These are phyloP conservation scores for Eupristina koningsbergeri DNA, from an alignment of 1,140 invertebrate genomes.

Conservation along the genomic window DNA sequence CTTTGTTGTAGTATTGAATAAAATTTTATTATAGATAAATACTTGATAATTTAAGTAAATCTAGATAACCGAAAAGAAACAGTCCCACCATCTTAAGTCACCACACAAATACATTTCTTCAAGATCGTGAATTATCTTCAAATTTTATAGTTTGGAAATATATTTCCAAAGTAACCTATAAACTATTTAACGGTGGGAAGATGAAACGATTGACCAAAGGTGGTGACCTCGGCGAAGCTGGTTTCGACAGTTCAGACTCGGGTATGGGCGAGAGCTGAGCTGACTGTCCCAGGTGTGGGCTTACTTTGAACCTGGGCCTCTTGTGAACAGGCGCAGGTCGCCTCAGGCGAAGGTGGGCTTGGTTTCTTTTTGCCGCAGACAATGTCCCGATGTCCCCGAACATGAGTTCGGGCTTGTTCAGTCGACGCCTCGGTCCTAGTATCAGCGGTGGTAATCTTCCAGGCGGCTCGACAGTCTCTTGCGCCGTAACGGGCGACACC, in stretches of 20 bases:
- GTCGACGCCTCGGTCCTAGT: conserved; percentile 70
- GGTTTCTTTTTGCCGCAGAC: conserved; percentile 56
- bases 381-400: conserved; percentile 54
- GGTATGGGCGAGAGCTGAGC: conserved; percentile 80
- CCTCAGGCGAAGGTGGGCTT: conserved; percentile 59
- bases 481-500: neutral
- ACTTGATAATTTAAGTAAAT: neutral
- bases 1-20: no score
- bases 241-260: conserved; percentile 83
- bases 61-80: neutral
- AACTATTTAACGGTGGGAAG: conserved; percentile 60
- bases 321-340: conserved; percentile 61
- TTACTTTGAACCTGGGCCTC: conserved; percentile 66
- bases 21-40: neutral
- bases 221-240: conserved; percentile 77
- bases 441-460: conserved; percentile 69
- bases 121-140: neutral
- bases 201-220: conserved; percentile 64
- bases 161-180: neutral
- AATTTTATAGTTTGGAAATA: neutral
- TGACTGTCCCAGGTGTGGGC: conserved; percentile 70
- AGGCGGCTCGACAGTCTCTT: neutral
- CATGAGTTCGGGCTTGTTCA: conserved; percentile 61
- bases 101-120: neutral
- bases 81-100: no score